Evolutionary conservation across 2,797 vertebrate species (phyloP), one percentile per base, ranked within the genome.

Genomic region (Argyrosomus regius): DNA sequence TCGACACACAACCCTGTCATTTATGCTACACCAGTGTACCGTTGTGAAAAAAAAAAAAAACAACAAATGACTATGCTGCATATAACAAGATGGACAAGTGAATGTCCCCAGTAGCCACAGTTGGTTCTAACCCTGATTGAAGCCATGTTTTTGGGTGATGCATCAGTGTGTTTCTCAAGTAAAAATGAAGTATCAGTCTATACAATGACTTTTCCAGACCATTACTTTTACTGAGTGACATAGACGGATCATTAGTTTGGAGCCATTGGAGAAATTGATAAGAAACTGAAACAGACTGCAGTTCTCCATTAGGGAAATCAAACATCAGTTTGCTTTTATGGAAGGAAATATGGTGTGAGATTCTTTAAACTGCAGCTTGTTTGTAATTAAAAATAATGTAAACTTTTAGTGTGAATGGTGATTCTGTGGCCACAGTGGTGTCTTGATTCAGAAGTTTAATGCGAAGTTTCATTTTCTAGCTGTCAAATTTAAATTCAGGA

Each of bases 181-280:
- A 54, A 58, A 60, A 24, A 41, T 67, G 10, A 48, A 62, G 43
- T 50, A 74, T 22, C 9, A 63, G 46, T 14, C 16, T 20, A 43
- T 18, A 69, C 1, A 72, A 70, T 43, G 9, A 74, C 61, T 65
- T 77, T 72, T 78, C 45, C 13, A 61, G 39, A 54, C 26, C 46
- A 62, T 79, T 69, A 43, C 39, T 69, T 72, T 61, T 54, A 54
- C 28, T 24, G 50, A 66, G 28, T 22, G 62, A 58, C 31, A 45
- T 41, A 62, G 56, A 58, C 0, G 39, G 61, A 74, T 50, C 60
- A 73, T 70, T 75, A 39, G 41, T 68, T 59, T 59, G 46, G 4
- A 66, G 67, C 57, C 18, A 75, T 1, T 58, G 57, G 35, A 26
- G 43, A 78, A 69, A 70, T 2, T 62, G 46, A 71, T 53, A 50